Evolutionary conservation across 2,113 vertebrate species (phyloP).

Genomic region (Toxotes chatareus): DNA sequence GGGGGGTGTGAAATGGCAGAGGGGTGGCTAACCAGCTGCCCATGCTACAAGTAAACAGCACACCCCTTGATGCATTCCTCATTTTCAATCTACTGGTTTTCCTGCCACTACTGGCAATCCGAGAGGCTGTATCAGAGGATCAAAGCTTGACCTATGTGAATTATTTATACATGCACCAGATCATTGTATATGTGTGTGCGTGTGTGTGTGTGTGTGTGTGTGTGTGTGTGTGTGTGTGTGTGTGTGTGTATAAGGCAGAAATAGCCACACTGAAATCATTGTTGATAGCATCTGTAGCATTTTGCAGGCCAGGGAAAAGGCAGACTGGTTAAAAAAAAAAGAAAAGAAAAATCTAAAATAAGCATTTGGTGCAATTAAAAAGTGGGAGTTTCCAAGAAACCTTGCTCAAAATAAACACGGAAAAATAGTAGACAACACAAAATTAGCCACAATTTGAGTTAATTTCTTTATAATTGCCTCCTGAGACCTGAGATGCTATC

Average conservation of each 20-base stretch:
- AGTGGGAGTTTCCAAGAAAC: slow-evolving; percentile 83
- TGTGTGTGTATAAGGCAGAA: slow-evolving; percentile 48
- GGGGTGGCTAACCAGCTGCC: slow-evolving; percentile 90
- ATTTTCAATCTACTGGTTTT: slow-evolving; percentile 90
- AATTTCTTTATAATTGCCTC: slow-evolving; percentile 84
- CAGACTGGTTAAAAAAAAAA: slow-evolving; percentile 38
- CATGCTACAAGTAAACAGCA: slow-evolving; percentile 91
- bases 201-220: slow-evolving; percentile 28
- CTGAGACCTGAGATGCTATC: slow-evolving; percentile 83
- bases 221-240: slow-evolving; percentile 10
- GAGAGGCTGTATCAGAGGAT: slow-evolving; percentile 86
- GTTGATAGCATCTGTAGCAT: slow-evolving; percentile 92
- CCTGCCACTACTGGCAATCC: slow-evolving; percentile 87
- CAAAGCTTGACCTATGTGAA: slow-evolving; percentile 84
- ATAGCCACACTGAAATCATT: slow-evolving; percentile 91
- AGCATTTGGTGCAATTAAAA: slow-evolving; percentile 84
- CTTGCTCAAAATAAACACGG: slow-evolving; percentile 86
- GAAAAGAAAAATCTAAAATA: slow-evolving; percentile 57
- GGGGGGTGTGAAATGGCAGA: slow-evolving; percentile 75
- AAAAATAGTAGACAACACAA: slow-evolving; percentile 85
- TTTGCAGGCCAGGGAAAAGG: slow-evolving; percentile 87
- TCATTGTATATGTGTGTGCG: slow-evolving; percentile 34
- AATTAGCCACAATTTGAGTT: slow-evolving; percentile 82
- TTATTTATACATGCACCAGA: slow-evolving; percentile 66
- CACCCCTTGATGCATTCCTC: slow-evolving; percentile 87